Percentiles rank a stretch among this genome's conserved stretches.
Conservation (phyloP, 2,113 vertebrate species). For the Ciconia maguari region DNA sequence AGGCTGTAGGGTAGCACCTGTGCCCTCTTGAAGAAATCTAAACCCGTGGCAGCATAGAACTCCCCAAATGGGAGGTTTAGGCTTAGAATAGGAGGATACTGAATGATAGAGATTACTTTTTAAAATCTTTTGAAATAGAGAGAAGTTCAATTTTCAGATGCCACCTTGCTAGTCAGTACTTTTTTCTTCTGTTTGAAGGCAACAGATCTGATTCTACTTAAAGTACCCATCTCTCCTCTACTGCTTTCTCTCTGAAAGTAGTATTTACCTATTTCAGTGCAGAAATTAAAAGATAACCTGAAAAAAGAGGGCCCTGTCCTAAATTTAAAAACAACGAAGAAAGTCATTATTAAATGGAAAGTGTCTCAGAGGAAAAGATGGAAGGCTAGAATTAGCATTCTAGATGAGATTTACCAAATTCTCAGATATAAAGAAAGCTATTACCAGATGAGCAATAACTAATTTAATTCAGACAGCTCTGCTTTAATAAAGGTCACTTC, state of each 20-base stretch:
- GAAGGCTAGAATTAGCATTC: conserved; percentile 7
- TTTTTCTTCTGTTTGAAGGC: background rate
- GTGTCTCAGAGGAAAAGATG: background rate
- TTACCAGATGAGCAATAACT: background rate
- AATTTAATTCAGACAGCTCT: conserved; percentile 51
- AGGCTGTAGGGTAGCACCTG: background rate
- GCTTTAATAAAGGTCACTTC: conserved; percentile 52
- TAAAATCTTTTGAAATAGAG: background rate
- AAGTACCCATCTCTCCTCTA: background rate
- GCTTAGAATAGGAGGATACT: background rate
- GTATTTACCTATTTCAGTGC: background rate
- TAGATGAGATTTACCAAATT: conserved; percentile 18
- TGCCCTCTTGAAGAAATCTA: background rate
- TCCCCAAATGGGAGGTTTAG: background rate
- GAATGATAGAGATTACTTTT: background rate
- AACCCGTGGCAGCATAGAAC: background rate
- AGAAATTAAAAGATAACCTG: background rate
- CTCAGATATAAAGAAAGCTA: background rate
- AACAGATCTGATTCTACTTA: background rate
- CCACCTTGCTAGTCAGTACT: background rate
- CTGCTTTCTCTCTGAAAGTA: background rate
- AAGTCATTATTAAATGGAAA: background rate
- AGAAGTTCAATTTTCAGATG: background rate
- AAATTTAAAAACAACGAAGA: background rate
- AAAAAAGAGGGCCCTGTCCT: background rate